Evolutionary conservation across 1,140 invertebrate genomes (phyloP), one percentile per base, ranked within the genome.

Genomic region (Gonioctena quinquepunctata): DNA sequence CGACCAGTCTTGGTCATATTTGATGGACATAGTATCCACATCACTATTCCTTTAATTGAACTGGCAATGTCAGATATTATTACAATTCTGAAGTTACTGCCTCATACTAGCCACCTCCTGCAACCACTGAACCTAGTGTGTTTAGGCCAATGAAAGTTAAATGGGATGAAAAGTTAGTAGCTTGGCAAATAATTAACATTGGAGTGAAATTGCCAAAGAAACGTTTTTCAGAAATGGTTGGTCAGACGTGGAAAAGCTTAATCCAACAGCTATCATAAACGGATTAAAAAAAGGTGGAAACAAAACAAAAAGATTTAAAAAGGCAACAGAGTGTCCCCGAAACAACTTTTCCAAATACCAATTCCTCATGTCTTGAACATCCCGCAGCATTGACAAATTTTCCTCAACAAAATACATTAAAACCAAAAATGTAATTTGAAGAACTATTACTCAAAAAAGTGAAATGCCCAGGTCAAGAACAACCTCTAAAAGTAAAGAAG

Each of bases 1-100:
- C 54, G 78, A 25, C 77, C 77, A 22, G 66, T 79, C 22, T 52
- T 81, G 27, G 49, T 81, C n/a, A 70, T 82, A 79, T 82, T 77
- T 73, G 60, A 63, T 21, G 60, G 60, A 8, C 33, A 63, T 27
- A 8, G 2, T 21, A 48, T 28, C 13, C 33, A 63, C 13, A 28
- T 63, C 8, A 23, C 6, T 8, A 11, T 19, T 2, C 33, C 33
- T 19, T 19, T 48, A 42, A 18, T 63, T 2, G 16, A 26, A 5
- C 5, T 42, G 3, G 60, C 21, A 48, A 1, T n/a, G 19, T 3
- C 4, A 16, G 8, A 63, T 69, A 50, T 73, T 62, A 8, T 76
- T 70, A 72, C 62, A 71, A 77, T 74, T 71, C 70, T 77, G 63
- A 76, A 28, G 72, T 62, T 56, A 68, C 75, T 71, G 63, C 27